Conservation (phyloP, 2,888 invertebrate species). For the Pediacus dermestoides region DNA sequence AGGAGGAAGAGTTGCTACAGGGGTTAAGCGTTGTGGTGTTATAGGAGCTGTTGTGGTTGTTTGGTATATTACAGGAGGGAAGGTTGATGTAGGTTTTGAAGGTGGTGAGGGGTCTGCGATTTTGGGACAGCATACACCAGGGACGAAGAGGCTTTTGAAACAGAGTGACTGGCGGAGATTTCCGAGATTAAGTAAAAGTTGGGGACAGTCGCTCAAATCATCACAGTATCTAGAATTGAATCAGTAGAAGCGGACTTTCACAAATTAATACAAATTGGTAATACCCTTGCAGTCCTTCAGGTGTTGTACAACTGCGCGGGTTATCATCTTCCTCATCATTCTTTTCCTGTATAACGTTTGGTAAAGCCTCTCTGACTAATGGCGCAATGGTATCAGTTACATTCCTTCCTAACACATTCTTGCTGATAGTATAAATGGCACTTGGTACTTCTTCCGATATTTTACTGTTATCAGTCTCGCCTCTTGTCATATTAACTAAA, state of each 20-base stretch:
- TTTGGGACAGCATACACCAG: slow-evolving; percentile 85
- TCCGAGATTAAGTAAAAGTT: slow-evolving; percentile 74
- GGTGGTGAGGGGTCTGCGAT: slow-evolving; percentile 43
- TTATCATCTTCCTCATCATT: slow-evolving; percentile 47
- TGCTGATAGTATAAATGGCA: slow-evolving; percentile 75
- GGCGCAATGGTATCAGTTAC: slow-evolving; percentile 79
- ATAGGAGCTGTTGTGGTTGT: slow-evolving; percentile 20
- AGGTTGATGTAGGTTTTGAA: slow-evolving; percentile 31
- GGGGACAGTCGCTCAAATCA: slow-evolving; percentile 85
- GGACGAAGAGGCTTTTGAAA: slow-evolving; percentile 86
- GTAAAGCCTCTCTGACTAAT: slow-evolving; percentile 55
- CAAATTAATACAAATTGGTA: too few species aligned
- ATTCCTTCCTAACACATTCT: slow-evolving; percentile 73
- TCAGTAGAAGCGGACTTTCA: too few species aligned
- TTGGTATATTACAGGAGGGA: slow-evolving; percentile 29
- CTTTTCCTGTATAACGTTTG: slow-evolving; percentile 26
- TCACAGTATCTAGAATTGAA: slow-evolving; percentile 66
- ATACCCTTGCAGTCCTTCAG: slow-evolving; percentile 72
- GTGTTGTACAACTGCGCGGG: slow-evolving; percentile 73
- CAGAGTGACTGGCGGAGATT: slow-evolving; percentile 82
- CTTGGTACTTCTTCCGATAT: slow-evolving; percentile 61
- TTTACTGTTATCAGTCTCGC: slow-evolving; percentile 42
- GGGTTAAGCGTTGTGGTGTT: slow-evolving; percentile 15
- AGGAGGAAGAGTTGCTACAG: slow-evolving; percentile 9
- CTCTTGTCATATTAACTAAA: slow-evolving; percentile 74